phyloP scores from a whole-genome alignment of 2,888 invertebrate species.

The Acanthococcus lagerstroemiae region DNA sequence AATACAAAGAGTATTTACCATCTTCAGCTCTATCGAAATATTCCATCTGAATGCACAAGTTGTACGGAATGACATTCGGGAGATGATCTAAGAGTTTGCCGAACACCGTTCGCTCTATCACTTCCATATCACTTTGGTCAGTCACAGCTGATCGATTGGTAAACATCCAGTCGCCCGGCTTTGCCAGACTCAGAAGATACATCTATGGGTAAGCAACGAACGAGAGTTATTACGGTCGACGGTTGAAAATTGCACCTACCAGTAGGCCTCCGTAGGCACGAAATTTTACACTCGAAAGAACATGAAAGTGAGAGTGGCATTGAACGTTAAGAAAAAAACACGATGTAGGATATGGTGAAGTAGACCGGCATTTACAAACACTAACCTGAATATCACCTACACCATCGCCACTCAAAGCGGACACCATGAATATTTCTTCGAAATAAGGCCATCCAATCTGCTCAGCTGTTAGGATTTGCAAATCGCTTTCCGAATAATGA shows the following conservation, averaged over 20 bases:
- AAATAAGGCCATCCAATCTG: conserved; percentile 62
- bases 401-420: conserved; percentile 66
- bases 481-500: conserved; percentile 18
- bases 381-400: conserved; percentile 58
- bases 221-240: no score
- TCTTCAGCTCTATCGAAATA: conserved; percentile 52
- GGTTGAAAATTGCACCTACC: no score
- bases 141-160: conserved; percentile 54
- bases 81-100: conserved; percentile 75
- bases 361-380: no score
- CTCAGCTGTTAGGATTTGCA: conserved; percentile 34
- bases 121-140: conserved; percentile 57
- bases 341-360: no score
- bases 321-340: no score
- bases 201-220: conserved; percentile 50
- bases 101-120: conserved; percentile 65
- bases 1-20: no score
- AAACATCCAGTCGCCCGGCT: conserved; percentile 57
- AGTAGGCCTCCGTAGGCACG: no score
- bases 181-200: conserved; percentile 58
- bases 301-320: no score
- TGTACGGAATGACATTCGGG: conserved; percentile 79
- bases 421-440: conserved; percentile 81
- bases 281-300: no score
- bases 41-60: conserved; percentile 54